Evolutionary conservation across 2,797 vertebrate genomes (phyloP), one percentile per base, ranked within the genome.

Genomic region (Pseudotriccus pelzelni): DNA sequence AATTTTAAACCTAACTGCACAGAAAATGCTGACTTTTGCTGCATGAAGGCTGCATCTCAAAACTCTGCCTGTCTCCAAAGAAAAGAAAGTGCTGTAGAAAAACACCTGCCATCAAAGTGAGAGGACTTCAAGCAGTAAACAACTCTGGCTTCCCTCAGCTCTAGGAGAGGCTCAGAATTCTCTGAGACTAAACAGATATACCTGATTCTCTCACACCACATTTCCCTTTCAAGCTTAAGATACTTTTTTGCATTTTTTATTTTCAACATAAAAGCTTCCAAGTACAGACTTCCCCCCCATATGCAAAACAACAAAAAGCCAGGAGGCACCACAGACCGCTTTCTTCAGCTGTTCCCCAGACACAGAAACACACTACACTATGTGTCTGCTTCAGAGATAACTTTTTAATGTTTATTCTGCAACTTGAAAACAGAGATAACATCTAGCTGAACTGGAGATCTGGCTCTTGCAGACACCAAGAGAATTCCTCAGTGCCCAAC

Each of bases 301-400:
- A 59, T 1, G 8, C 24, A 72, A 87, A 73, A 28, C 1, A 3
- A 56, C 25, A 67, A 34, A 75, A 70, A 62, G 8, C 1, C 36
- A 46, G 10, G 4, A 87, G 20, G 30, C 25, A 46, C 5, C 47
- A n/a, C 17, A 37, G 8, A 41, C 17, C 20, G 5, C 19, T 78
- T 76, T n/a, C 32, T 44, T 44, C 20, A 55, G 47, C 30, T 39
- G 18, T 7, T 93, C 14, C 16, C 36, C 32, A 66, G 30, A 6
- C 17, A 10, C 1, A 64, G 23, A 14, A 11, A 55, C 24, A 58
- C 30, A 8, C 27, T 4, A 22, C 12, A 2, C 1, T 3, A 7
- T 1, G 11, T 17, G 10, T 30, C 20, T 20, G 20, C 39, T 32
- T 44, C 64, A 37, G 47, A 43, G 11, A 7, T 3, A 47, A 11